A percentile compares a stretch with the other conserved stretches of the same genome.
phyloP scores from a whole-genome alignment of 2,797 vertebrate genomes.

The Molossus alvarezi region DNA sequence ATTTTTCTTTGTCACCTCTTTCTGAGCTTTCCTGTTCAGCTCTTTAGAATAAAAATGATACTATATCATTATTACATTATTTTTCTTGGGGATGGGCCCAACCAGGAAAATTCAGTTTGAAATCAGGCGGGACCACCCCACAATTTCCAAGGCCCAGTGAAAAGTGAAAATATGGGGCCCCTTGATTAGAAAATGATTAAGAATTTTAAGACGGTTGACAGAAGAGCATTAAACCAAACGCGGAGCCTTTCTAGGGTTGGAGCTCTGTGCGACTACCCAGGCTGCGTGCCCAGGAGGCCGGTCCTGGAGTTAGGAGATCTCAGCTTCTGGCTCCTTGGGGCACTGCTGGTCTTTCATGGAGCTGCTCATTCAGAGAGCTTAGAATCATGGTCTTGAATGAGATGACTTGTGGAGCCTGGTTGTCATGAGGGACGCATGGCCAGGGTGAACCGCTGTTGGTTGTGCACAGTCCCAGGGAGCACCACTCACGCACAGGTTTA shows the following conservation, averaged over 20 bases:
- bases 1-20: constrained; percentile 34
- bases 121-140: constrained; percentile 37
- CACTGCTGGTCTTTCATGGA: neutral
- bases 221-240: neutral
- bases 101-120: constrained; percentile 16
- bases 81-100: neutral
- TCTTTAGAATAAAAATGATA: constrained; percentile 51
- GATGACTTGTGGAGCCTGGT: neutral
- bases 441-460: neutral
- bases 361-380: neutral
- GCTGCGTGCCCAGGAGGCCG: neutral
- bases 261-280: neutral
- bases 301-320: neutral
- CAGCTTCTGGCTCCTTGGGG: neutral
- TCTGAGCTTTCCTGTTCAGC: constrained; percentile 45
- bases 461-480: too few relatives aligned
- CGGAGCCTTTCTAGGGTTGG: neutral
- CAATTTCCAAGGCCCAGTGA: neutral
- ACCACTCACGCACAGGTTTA: neutral
- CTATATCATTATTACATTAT: constrained; percentile 33
- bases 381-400: neutral
- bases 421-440: neutral
- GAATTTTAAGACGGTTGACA: constrained; percentile 3
- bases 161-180: neutral
- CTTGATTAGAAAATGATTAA: constrained; percentile 3